phyloP scores from a whole-genome alignment of 2,797 vertebrate species.

The Psittacula derbiana region DNA sequence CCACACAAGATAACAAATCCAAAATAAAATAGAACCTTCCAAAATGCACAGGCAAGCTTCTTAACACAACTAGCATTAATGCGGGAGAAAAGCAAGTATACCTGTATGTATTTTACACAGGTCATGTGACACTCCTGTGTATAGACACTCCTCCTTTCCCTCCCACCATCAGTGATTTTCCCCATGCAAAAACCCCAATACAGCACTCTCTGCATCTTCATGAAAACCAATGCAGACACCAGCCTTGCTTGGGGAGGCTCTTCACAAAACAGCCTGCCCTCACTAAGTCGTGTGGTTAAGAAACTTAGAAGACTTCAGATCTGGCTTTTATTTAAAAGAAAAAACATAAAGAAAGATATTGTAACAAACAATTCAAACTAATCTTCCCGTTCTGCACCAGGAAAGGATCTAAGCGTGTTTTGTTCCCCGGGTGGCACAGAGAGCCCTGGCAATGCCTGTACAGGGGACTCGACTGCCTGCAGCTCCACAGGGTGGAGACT shows the following conservation, averaged over 20 bases:
- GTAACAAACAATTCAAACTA: neutral
- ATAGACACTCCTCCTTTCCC: slow-evolving; percentile 1
- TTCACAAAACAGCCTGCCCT: neutral
- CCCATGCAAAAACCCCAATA: neutral
- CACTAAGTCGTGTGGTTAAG: neutral
- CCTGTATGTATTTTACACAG: neutral
- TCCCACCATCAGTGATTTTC: neutral
- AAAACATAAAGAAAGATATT: neutral
- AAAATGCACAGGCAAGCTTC: neutral
- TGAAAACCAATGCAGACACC: neutral
- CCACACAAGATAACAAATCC: neutral
- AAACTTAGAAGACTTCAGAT: neutral
- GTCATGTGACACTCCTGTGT: neutral
- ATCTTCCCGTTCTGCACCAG: neutral
- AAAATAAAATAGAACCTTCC: neutral
- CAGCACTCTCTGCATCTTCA: neutral
- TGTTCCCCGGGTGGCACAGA: neutral
- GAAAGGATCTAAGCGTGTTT: neutral
- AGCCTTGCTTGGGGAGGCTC: neutral
- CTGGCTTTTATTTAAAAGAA: neutral
- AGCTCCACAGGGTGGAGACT: slow-evolving; percentile 55
- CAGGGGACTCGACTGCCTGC: neutral
- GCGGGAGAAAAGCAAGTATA: neutral
- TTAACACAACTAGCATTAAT: neutral
- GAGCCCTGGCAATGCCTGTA: neutral